Conservation (phyloP, 2,888 invertebrate species). For the Drosophila conformis region DNA sequence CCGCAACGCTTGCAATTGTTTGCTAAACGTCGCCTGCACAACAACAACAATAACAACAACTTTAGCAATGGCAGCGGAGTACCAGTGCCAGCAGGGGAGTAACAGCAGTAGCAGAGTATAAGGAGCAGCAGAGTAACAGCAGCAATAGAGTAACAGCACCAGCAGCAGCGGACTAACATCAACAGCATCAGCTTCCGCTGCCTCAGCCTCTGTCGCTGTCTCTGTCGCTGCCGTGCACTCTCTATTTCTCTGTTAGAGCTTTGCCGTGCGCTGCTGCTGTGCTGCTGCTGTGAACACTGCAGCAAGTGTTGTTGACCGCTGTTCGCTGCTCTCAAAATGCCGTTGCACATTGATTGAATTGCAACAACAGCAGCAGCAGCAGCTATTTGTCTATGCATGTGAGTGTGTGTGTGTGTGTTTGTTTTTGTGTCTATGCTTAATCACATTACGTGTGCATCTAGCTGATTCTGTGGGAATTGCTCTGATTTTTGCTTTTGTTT, state of each 20-base stretch:
- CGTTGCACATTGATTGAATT: constrained; percentile 77
- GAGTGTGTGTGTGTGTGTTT: constrained; percentile 13
- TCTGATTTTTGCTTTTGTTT: constrained; percentile 72
- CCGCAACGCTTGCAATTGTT: constrained; percentile 56
- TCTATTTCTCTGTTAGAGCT: constrained; percentile 12
- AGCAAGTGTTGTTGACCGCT: constrained; percentile 76
- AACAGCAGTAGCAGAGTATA: constrained; percentile 28
- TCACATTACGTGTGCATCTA: constrained; percentile 32
- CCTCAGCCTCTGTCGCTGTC: constrained; percentile 10
- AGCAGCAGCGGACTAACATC: not conserved
- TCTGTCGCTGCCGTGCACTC: constrained; percentile 23
- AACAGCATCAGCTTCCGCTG: constrained; percentile 40
- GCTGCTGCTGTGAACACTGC: constrained; percentile 55
- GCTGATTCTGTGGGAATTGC: constrained; percentile 75
- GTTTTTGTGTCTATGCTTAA: constrained; percentile 27
- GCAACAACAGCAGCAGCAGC: constrained; percentile 49
- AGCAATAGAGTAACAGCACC: constrained; percentile 27
- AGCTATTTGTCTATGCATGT: constrained; percentile 5
- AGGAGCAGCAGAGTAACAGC: constrained; percentile 28
- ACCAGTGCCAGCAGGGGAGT: constrained; percentile 43
- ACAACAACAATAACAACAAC: constrained; percentile 13
- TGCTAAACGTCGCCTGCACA: constrained; percentile 60
- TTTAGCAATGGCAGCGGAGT: not conserved
- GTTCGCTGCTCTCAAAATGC: constrained; percentile 66
- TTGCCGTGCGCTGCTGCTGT: constrained; percentile 69